Evolutionary conservation across 2,797 vertebrate genomes (phyloP), one percentile per base, ranked within the genome.

Genomic region (Pseudomugil gertrudae): DNA sequence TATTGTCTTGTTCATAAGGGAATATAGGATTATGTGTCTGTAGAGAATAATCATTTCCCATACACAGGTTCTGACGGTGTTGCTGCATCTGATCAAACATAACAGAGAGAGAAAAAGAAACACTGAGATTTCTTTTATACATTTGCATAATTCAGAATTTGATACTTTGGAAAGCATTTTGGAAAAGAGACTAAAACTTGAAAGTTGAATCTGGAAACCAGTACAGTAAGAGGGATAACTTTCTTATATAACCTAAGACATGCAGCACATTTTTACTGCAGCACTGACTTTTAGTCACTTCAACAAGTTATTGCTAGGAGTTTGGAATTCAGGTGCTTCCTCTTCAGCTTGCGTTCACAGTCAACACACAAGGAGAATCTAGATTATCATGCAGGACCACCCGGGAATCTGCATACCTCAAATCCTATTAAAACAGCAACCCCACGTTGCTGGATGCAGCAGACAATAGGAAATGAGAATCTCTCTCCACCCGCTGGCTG

Each of bases 381-480:
- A 58, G 67, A 85, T 89, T 85, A 83, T 89, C 72, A 82, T 76
- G 84, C 81, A 62, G 77, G 81, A 79, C 76, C 75, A 81, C 79
- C 57, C 40, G 38, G 76, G 79, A 80, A 77, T 61, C 77, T 67
- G 50, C 77, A 62, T 54, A 74, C 84, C 81, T 71, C 72, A 72
- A 69, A 73, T 79, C 79, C 83, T 75, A 89, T 90, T 86, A 89
- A 81, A 84, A 82, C 74, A 81, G 83, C 76, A 60, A 66, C 78
- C 75, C 57, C 52, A 24, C 53, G 77, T 69, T 83, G 84, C 40
- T 48, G 47, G 50, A 73, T 72, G 55, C 66, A 65, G 57, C 17
- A 5, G 77, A 66, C 63, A 81, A 65, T 55, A 66, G 52, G 65
- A 67, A 83, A 76, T 29, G 26, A 74, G 55, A 65, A 57, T 50